Conservation (phyloP, 2,888 invertebrate species). For the Uropetala carovei region DNA sequence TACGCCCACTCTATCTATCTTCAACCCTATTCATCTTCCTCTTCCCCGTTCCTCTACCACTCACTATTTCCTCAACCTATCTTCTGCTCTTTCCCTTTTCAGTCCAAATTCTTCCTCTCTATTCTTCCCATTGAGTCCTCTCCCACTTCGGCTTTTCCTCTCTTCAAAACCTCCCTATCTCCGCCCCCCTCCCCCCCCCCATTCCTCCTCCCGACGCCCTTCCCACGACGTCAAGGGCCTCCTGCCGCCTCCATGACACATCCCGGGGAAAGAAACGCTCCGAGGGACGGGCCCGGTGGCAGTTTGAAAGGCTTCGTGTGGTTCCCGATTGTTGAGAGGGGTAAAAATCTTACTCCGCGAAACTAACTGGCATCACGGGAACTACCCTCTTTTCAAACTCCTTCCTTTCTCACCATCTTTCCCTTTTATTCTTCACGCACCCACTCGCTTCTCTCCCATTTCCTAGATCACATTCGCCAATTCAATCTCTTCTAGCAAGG, state of each 20-base stretch:
- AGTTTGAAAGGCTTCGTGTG: not conserved
- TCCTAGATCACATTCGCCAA: not conserved
- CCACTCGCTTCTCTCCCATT: not conserved
- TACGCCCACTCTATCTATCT: slow-evolving; percentile 25
- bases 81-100: too few species aligned
- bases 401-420: not conserved
- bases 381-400: not conserved
- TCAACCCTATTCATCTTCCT: not conserved
- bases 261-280: slow-evolving; percentile 18
- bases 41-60: not conserved
- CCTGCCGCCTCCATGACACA: slow-evolving; percentile 6
- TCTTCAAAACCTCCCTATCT: not conserved
- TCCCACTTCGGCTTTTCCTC: not conserved
- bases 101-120: too few species aligned
- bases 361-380: slow-evolving; percentile 7
- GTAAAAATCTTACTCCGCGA: not conserved
- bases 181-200: not conserved
- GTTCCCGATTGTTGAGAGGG: not conserved
- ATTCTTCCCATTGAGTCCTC: not conserved
- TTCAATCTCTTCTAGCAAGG: not conserved
- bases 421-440: not conserved
- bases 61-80: not conserved
- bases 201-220: not conserved
- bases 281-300: not conserved
- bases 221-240: not conserved